These are phyloP conservation scores for Perognathus longimembris DNA, from an alignment of 2,113 vertebrate genomes.

Conservation along the genomic window DNA sequence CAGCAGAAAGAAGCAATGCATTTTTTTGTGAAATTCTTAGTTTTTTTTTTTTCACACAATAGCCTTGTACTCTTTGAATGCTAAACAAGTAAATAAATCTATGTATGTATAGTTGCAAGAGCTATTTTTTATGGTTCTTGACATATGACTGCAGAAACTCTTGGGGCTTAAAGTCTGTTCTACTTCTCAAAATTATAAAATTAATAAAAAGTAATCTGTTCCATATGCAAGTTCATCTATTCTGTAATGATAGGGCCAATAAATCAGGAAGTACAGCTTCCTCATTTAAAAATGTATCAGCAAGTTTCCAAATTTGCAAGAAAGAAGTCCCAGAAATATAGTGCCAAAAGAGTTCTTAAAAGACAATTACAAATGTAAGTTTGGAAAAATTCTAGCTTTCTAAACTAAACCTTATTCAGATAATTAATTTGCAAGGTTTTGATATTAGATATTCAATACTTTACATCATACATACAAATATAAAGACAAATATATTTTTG, in stretches of 20 bases:
- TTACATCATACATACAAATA: background rate
- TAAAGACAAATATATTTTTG: background rate
- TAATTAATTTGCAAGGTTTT: background rate
- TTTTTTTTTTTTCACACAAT: slow-evolving; percentile 56
- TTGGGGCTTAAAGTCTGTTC: slow-evolving; percentile 42
- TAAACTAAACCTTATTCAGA: slow-evolving; percentile 13
- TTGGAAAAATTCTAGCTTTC: background rate
- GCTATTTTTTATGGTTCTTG: slow-evolving; percentile 48
- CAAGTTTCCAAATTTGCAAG: slow-evolving; percentile 28
- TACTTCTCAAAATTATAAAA: slow-evolving; percentile 64
- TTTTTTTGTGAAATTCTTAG: slow-evolving; percentile 71
- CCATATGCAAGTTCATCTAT: slow-evolving; percentile 40
- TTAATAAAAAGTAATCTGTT: slow-evolving; percentile 65
- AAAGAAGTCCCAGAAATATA: slow-evolving; percentile 14
- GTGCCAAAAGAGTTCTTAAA: background rate
- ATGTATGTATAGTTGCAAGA: background rate
- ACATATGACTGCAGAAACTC: slow-evolving; percentile 31
- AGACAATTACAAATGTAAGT: background rate
- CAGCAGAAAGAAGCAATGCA: slow-evolving; percentile 63
- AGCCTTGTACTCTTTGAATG: slow-evolving; percentile 52
- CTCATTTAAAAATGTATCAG: slow-evolving; percentile 37
- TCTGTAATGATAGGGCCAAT: slow-evolving; percentile 34
- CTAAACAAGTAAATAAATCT: slow-evolving; percentile 69
- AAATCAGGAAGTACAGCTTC: slow-evolving; percentile 48
- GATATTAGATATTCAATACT: background rate